A percentile compares a stretch with the other conserved stretches of the same genome.
phyloP scores from a whole-genome alignment of 2,797 vertebrate species.

The Cuniculus paca region DNA sequence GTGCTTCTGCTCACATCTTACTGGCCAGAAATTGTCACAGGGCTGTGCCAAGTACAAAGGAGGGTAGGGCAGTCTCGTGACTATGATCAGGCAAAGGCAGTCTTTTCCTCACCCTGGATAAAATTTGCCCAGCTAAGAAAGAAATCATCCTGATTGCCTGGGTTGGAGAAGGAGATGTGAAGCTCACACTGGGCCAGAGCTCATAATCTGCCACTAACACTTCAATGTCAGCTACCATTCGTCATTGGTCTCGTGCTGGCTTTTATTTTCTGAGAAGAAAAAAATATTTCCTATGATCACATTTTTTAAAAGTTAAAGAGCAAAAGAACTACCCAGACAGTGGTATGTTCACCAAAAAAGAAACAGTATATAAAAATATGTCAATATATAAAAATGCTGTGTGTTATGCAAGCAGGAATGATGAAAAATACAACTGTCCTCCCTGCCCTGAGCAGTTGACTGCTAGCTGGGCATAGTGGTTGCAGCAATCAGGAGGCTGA shows the following conservation, averaged over 20 bases:
- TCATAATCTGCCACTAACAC: background rate
- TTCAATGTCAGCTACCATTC: background rate
- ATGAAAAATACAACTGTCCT: background rate
- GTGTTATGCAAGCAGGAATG: background rate
- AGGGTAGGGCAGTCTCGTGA: background rate
- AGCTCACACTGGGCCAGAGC: background rate
- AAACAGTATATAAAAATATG: background rate
- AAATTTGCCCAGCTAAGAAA: slow-evolving; percentile 25
- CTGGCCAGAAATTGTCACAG: background rate
- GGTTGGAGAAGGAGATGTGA: background rate
- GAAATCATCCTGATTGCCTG: background rate
- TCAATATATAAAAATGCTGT: background rate
- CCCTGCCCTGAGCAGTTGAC: background rate
- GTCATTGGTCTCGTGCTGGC: background rate
- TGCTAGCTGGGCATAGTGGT: background rate
- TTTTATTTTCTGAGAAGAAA: background rate
- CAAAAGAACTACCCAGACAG: background rate
- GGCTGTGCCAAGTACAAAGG: background rate
- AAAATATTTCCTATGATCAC: background rate
- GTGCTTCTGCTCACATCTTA: background rate
- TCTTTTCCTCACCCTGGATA: background rate
- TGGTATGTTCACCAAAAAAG: background rate
- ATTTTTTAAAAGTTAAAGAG: slow-evolving; percentile 36
- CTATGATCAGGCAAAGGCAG: background rate
- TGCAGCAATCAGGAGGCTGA: background rate